These are phyloP conservation scores for Propithecus coquereli DNA, from an alignment of 2,113 vertebrate species.

Conservation along the genomic window DNA sequence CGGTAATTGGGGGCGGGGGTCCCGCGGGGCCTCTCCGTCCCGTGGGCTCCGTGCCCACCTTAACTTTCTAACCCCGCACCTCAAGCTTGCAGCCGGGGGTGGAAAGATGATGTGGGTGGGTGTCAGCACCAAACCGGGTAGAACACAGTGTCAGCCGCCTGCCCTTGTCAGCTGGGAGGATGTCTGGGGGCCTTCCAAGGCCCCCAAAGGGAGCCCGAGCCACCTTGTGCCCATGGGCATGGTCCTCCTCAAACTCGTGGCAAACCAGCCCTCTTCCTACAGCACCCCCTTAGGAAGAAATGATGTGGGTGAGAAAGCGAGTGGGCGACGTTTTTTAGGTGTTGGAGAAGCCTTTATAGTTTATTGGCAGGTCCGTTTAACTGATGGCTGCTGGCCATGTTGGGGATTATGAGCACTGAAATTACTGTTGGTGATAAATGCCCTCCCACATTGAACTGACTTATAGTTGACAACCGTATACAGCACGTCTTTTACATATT, in stretches of 20 bases:
- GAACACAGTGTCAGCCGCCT: slow-evolving; percentile 78
- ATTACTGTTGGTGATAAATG: background rate
- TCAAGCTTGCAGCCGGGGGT: slow-evolving; percentile 63
- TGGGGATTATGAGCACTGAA: background rate
- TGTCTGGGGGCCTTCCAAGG: background rate
- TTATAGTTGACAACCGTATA: background rate
- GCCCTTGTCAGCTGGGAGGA: background rate
- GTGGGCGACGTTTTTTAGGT: background rate
- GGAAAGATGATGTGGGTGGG: slow-evolving; percentile 65
- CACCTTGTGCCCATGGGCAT: background rate
- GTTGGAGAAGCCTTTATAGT: background rate
- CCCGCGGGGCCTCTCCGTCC: slow-evolving; percentile 65
- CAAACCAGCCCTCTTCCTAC: slow-evolving; percentile 29
- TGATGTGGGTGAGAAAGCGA: background rate
- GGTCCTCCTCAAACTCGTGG: background rate
- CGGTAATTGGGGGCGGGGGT: slow-evolving; percentile 79
- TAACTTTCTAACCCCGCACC: slow-evolving; percentile 52
- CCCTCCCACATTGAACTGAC: background rate
- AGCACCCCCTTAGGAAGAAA: background rate
- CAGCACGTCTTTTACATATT: background rate
- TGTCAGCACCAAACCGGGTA: slow-evolving; percentile 70
- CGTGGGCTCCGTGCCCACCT: slow-evolving; percentile 48
- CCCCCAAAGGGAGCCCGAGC: background rate
- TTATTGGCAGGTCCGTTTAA: background rate
- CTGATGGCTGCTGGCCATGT: background rate